A percentile compares a stretch with the other conserved stretches of the same genome.
Conservation (phyloP, 2,797 vertebrate genomes). For the Sarcoramphus papa region DNA sequence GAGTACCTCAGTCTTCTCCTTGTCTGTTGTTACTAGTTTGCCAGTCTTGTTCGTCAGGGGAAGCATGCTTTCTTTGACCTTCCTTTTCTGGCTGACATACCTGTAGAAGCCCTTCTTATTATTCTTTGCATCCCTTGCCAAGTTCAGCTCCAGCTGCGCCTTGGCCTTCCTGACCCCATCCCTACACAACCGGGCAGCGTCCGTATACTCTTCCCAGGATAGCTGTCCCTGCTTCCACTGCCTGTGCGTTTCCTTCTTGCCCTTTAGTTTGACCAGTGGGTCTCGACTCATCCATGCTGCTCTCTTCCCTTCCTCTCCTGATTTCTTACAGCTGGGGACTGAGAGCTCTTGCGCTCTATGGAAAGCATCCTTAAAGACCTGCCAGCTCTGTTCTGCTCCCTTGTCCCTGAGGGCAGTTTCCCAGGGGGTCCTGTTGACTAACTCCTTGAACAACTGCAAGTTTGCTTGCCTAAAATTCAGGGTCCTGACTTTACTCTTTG, state of each 20-base stretch:
- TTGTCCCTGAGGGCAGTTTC: neutral
- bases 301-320: neutral
- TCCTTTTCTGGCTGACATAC: neutral
- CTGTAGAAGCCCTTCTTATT: neutral
- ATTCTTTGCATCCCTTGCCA: neutral
- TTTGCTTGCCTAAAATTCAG: neutral
- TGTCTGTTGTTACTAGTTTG: neutral
- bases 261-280: neutral
- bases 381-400: neutral
- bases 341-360: neutral
- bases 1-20: neutral
- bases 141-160: neutral
- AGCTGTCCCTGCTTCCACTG: neutral
- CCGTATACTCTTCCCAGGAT: neutral
- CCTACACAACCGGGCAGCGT: neutral
- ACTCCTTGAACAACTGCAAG: neutral
- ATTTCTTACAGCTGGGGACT: neutral
- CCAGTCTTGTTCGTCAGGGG: neutral
- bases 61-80: neutral
- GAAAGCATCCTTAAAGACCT: neutral
- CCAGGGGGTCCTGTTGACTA: neutral
- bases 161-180: neutral
- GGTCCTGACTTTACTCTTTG: neutral
- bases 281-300: neutral
- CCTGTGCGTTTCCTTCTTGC: neutral